phyloP scores from a whole-genome alignment of 1,140 invertebrate species.

The Microvelia longipes region DNA sequence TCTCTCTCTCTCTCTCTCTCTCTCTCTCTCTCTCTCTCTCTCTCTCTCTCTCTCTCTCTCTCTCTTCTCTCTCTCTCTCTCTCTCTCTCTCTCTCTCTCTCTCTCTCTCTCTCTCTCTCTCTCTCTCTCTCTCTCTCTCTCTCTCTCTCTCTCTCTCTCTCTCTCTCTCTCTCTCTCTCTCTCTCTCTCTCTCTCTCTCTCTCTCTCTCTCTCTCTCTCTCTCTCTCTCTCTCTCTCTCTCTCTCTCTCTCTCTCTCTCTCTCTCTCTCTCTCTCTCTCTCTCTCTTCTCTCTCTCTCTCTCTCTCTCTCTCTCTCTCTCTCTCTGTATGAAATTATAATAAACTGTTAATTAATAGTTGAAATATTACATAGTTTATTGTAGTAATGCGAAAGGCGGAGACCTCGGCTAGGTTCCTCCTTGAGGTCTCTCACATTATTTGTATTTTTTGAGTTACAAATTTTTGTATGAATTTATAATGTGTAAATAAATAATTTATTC shows the following conservation, averaged over 20 bases:
- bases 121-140: constrained; percentile 7
- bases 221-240: neutral
- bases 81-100: constrained; percentile 7
- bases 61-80: constrained; percentile 8
- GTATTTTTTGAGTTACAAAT: too few species aligned
- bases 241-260: too few species aligned
- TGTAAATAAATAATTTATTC: too few species aligned
- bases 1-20: constrained; percentile 6
- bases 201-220: neutral
- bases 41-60: constrained; percentile 2
- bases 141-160: constrained; percentile 7
- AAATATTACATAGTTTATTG: too few species aligned
- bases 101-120: constrained; percentile 7
- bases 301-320: too few species aligned
- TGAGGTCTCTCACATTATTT: too few species aligned
- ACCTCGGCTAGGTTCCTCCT: too few species aligned
- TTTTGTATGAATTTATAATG: too few species aligned
- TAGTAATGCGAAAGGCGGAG: neutral
- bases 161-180: constrained; percentile 3
- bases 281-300: too few species aligned
- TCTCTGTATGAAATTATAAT: too few species aligned
- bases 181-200: neutral
- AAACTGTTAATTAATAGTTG: too few species aligned
- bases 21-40: neutral
- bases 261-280: too few species aligned